A percentile compares a stretch with the other conserved stretches of the same genome.
Evolutionary conservation across 2,888 invertebrate species (phyloP).

Genomic region (Acholoe squamosa): DNA sequence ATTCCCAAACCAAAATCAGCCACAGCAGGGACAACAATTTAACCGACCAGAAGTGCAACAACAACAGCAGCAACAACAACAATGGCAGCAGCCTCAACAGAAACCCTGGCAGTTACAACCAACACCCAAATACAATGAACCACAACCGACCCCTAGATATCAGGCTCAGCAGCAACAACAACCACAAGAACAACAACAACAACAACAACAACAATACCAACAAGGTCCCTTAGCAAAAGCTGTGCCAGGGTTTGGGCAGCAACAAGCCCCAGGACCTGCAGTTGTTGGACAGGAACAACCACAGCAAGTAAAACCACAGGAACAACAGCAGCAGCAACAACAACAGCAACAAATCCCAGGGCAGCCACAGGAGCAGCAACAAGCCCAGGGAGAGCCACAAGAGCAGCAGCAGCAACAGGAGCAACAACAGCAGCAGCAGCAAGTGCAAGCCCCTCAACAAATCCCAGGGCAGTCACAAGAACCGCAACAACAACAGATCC

Average conservation of each 20-base stretch:
- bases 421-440: too few relatives aligned
- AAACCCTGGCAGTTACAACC: neutral
- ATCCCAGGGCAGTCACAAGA: too few relatives aligned
- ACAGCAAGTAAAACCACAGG: too few relatives aligned
- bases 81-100: slow-evolving; percentile 4
- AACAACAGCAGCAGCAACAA: neutral
- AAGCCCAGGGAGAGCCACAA: neutral
- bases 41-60: neutral
- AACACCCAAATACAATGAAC: neutral
- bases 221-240: too few relatives aligned
- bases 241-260: neutral
- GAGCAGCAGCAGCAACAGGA: slow-evolving; percentile 2
- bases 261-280: neutral
- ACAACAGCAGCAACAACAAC: neutral
- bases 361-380: neutral
- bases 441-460: too few relatives aligned
- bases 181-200: neutral
- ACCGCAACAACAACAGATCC: too few relatives aligned
- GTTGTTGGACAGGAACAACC: too few relatives aligned
- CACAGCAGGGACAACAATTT: neutral
- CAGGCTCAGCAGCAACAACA: neutral
- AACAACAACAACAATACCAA: neutral
- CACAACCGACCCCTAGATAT: neutral
- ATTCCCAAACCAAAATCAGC: neutral
- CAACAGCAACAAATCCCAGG: neutral